Conservation (phyloP, 2,888 invertebrate species). For the Leucophenga maculata region DNA sequence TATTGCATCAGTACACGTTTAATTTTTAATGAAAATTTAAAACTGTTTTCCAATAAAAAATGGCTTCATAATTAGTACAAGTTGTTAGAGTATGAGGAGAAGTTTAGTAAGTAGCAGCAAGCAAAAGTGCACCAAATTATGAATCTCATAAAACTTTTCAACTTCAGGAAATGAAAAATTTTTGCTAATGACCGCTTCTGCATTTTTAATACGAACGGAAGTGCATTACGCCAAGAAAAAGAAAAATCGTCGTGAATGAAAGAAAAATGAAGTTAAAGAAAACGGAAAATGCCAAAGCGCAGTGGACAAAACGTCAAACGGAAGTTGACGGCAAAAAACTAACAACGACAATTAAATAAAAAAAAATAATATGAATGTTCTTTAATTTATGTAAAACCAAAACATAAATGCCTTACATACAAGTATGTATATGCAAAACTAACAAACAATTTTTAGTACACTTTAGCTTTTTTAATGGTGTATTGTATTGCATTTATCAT, state of each 20-base stretch:
- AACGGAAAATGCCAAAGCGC: conserved; percentile 8
- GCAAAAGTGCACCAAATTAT: conserved; percentile 42
- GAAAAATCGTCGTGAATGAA: not conserved
- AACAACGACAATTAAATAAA: not conserved
- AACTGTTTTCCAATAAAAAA: conserved; percentile 30
- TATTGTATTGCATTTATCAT: no score
- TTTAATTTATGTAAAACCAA: not conserved
- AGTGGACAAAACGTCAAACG: conserved; percentile 9
- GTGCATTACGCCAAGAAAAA: conserved; percentile 26
- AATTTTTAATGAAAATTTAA: no score
- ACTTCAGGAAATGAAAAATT: conserved; percentile 48
- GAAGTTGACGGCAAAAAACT: conserved; percentile 4
- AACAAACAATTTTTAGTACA: no score
- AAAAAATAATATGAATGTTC: not conserved
- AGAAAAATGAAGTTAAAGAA: not conserved
- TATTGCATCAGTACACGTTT: no score
- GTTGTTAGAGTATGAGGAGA: not conserved
- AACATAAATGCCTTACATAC: no score
- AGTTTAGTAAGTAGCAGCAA: conserved; percentile 16
- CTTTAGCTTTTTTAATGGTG: no score
- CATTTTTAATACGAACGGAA: conserved; percentile 38
- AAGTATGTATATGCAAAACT: no score
- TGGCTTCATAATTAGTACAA: no score
- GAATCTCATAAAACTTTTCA: conserved; percentile 51
- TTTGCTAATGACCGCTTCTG: conserved; percentile 35